Evolutionary conservation across 1,140 invertebrate species (phyloP).

Genomic region (Hirudo medicinalis): DNA sequence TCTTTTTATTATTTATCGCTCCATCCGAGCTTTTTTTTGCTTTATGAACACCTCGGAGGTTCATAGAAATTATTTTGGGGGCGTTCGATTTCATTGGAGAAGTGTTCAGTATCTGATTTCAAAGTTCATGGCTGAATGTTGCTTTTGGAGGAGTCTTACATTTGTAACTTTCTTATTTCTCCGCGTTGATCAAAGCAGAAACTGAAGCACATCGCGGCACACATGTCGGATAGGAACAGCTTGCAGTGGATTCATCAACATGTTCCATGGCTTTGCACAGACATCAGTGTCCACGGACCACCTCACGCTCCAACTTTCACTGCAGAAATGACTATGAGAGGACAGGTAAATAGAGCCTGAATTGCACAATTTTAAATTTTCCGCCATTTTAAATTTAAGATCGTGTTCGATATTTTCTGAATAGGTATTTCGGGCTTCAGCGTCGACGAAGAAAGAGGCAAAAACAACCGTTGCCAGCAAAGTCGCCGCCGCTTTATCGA

Average conservation of each 20-base stretch:
- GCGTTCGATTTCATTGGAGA: constrained; percentile 8
- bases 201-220: background rate
- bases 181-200: background rate
- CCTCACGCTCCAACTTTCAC: background rate
- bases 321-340: background rate
- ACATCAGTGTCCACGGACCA: background rate
- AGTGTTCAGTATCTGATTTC: background rate
- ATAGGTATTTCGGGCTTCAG: too few relatives aligned
- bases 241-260: background rate
- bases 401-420: too few relatives aligned
- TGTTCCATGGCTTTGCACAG: background rate
- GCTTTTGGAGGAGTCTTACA: background rate
- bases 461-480: background rate
- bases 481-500: background rate
- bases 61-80: background rate
- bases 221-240: background rate
- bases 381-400: too few relatives aligned
- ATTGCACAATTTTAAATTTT: too few relatives aligned
- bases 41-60: background rate
- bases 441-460: background rate
- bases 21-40: too few relatives aligned
- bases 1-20: too few relatives aligned
- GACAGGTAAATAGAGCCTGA: background rate
- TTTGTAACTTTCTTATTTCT: constrained; percentile 6
- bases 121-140: background rate